A percentile compares a stretch with the other conserved stretches of the same genome.
Evolutionary conservation across 2,888 invertebrate genomes (phyloP).

Genomic region (Leptogaster cylindrica): DNA sequence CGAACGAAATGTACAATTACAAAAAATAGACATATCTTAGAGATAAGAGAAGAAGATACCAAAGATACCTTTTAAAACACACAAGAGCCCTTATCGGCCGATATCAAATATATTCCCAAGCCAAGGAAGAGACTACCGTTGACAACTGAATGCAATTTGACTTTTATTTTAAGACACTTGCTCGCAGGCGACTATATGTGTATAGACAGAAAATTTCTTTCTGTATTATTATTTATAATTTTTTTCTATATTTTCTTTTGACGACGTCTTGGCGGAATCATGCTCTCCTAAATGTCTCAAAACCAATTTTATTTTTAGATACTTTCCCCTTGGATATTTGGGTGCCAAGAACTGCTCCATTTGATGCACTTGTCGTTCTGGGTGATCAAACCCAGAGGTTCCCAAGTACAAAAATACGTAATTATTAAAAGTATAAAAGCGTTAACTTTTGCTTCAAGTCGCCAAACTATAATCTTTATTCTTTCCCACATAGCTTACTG

Average conservation of each 20-base stretch:
- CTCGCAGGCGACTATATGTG: background rate
- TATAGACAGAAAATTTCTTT: background rate
- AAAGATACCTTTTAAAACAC: too few relatives aligned
- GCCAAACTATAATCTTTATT: too few relatives aligned
- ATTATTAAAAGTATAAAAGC: too few relatives aligned
- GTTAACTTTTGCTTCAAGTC: too few relatives aligned
- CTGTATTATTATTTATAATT: slow-evolving; percentile 27
- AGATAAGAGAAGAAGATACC: too few relatives aligned
- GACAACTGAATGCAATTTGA: too few relatives aligned
- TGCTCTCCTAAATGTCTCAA: slow-evolving; percentile 11
- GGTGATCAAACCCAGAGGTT: slow-evolving; percentile 23
- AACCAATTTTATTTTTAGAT: slow-evolving; percentile 35
- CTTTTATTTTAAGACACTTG: slow-evolving; percentile 22
- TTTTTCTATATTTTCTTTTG: slow-evolving; percentile 29
- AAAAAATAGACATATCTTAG: too few relatives aligned
- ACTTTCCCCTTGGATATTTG: slow-evolving; percentile 35
- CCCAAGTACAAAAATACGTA: too few relatives aligned
- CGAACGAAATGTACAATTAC: too few relatives aligned
- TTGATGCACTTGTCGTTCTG: slow-evolving; percentile 17
- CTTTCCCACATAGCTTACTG: too few relatives aligned
- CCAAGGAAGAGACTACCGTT: background rate
- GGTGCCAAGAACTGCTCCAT: slow-evolving; percentile 19
- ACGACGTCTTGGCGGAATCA: background rate
- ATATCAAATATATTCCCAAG: too few relatives aligned
- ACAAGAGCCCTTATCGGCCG: too few relatives aligned